Evolutionary conservation across 2,888 invertebrate species (phyloP).

Genomic region (Graphium colonna): DNA sequence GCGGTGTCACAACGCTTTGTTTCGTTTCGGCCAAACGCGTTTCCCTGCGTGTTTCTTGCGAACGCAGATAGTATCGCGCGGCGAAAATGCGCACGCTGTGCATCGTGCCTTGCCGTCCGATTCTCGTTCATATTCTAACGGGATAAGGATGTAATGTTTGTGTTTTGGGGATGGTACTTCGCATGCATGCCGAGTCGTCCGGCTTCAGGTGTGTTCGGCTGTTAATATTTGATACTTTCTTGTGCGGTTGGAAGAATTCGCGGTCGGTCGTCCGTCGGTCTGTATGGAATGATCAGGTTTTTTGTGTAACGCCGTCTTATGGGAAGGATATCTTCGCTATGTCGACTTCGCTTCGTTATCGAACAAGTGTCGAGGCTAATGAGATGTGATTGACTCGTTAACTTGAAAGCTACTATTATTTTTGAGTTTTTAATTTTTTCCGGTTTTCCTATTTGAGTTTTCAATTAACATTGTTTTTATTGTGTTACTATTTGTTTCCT

Average conservation of each 20-base stretch:
- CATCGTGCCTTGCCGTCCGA: conserved; percentile 32
- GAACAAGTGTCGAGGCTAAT: not conserved
- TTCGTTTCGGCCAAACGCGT: conserved; percentile 73
- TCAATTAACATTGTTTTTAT: too few relatives aligned
- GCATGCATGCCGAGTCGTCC: conserved; percentile 70
- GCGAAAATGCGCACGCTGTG: conserved; percentile 49
- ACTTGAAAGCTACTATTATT: too few relatives aligned
- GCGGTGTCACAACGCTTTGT: conserved; percentile 76
- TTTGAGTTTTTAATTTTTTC: too few relatives aligned
- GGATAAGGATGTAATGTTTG: conserved; percentile 28
- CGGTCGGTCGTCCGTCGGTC: conserved; percentile 39
- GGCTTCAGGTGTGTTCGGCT: conserved; percentile 72
- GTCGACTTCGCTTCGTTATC: conserved; percentile 23
- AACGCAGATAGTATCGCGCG: conserved; percentile 70
- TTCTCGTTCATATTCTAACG: conserved; percentile 37
- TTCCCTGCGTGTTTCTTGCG: conserved; percentile 79
- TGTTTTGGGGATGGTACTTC: conserved; percentile 36
- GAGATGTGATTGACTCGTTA: not conserved
- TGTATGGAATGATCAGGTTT: conserved; percentile 37
- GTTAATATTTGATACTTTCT: conserved; percentile 78
- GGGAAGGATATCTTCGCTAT: conserved; percentile 33
- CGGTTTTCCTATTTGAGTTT: too few relatives aligned
- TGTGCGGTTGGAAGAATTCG: conserved; percentile 51
- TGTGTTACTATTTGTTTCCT: too few relatives aligned
- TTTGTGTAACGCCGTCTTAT: conserved; percentile 31